A percentile compares a stretch with the other conserved stretches of the same genome.
Evolutionary conservation across 1,140 invertebrate species (phyloP).

Genomic region (Caenorhabditis elegans): WBcel235 BX284605.5:16747501-16748000

Average conservation of each 20-base stretch:
- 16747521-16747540: not conserved
- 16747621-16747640: slow-evolving; percentile 11
- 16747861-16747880: too few species aligned
- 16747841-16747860: not conserved
- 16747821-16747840: not conserved
- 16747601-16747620: slow-evolving; percentile 25
- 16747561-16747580: not conserved
- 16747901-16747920: not conserved
- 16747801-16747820: not conserved
- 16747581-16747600: not conserved
- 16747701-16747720: not conserved
- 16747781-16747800: not conserved
- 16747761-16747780: not conserved
- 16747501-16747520: not conserved
- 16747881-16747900: not conserved
- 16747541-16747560: not conserved
- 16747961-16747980: too few species aligned
- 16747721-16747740: not conserved
- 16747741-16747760: slow-evolving; percentile 27
- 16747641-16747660: not conserved
- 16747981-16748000: too few species aligned
- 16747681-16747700: not conserved
- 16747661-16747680: not conserved
- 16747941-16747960: too few species aligned
- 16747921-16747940: not conserved